Evolutionary conservation across 2,888 invertebrate species (phyloP).

Genomic region (Nycteola revayana): DNA sequence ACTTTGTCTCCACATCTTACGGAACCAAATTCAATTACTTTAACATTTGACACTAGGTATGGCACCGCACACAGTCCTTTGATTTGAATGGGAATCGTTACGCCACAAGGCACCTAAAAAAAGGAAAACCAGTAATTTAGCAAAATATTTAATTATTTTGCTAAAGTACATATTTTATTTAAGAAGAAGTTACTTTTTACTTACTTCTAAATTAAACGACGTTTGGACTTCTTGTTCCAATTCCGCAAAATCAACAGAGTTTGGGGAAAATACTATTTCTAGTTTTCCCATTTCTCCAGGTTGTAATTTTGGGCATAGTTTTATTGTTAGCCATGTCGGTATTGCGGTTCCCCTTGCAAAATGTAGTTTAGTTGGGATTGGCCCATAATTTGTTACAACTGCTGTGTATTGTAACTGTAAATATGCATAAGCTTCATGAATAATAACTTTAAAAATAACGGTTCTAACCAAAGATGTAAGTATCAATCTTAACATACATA

Average conservation of each 20-base stretch:
- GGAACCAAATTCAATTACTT: constrained; percentile 76
- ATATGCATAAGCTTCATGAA: no score
- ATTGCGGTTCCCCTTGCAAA: constrained; percentile 57
- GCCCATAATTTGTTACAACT: constrained; percentile 81
- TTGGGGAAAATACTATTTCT: constrained; percentile 78
- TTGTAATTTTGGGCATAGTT: constrained; percentile 62
- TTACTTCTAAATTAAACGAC: constrained; percentile 73
- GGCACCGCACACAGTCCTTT: constrained; percentile 83
- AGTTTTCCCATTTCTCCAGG: constrained; percentile 75
- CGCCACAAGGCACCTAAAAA: constrained; percentile 79
- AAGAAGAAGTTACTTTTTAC: no score
- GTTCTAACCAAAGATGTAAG: background rate
- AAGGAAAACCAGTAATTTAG: constrained; percentile 4
- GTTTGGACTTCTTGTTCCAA: constrained; percentile 66
- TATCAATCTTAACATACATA: no score
- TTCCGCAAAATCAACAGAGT: constrained; percentile 58
- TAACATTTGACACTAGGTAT: constrained; percentile 64
- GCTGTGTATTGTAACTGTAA: constrained; percentile 63
- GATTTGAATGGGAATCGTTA: constrained; percentile 80
- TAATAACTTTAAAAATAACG: no score
- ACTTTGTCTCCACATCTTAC: constrained; percentile 83
- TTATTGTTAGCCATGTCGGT: constrained; percentile 58
- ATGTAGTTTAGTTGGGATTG: constrained; percentile 65
- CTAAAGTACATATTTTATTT: no score
- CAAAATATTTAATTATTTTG: background rate